phyloP scores from a whole-genome alignment of 1,140 invertebrate genomes.

The Arion vulgaris region DNA sequence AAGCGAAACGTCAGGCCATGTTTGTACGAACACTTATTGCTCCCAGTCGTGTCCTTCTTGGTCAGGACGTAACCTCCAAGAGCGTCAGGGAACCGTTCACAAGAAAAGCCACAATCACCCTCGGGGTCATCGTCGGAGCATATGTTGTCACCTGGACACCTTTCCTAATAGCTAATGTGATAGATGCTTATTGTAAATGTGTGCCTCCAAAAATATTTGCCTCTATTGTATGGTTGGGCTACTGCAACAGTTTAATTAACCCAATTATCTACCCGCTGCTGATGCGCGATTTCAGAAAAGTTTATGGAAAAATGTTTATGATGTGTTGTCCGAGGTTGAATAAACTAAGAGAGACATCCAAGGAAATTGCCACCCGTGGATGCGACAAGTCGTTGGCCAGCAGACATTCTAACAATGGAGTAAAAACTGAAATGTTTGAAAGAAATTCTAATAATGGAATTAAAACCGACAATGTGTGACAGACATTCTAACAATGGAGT shows the following conservation, averaged over 20 bases:
- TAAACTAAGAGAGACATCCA: conserved; percentile 24
- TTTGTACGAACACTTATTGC: conserved; percentile 60
- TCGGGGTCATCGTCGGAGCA: conserved; percentile 76
- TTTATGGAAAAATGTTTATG: conserved; percentile 77
- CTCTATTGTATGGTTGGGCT: conserved; percentile 85
- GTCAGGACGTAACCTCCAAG: conserved; percentile 59
- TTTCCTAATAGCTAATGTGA: conserved; percentile 97
- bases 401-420: not conserved
- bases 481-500: too few relatives aligned
- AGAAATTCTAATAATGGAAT: too few relatives aligned
- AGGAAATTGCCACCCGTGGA: not conserved
- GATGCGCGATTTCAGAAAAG: conserved; percentile 95
- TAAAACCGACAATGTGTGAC: too few relatives aligned
- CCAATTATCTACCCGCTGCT: conserved; percentile 98
- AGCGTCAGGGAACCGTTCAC: conserved; percentile 63
- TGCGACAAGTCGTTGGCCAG: conserved; percentile 1
- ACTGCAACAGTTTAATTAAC: conserved; percentile 97
- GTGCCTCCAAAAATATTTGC: conserved; percentile 57
- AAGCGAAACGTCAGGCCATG: conserved; percentile 63
- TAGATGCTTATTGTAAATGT: conserved; percentile 88
- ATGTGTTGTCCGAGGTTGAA: conserved; percentile 58
- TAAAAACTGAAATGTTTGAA: conserved; percentile 21
- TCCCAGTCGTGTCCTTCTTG: conserved; percentile 58
- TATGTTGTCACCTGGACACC: conserved; percentile 97
- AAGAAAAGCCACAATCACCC: conserved; percentile 64